Evolutionary conservation across 2,113 vertebrate genomes (phyloP), one percentile per base, ranked within the genome.

Genomic region (Myocastor coypus): DNA sequence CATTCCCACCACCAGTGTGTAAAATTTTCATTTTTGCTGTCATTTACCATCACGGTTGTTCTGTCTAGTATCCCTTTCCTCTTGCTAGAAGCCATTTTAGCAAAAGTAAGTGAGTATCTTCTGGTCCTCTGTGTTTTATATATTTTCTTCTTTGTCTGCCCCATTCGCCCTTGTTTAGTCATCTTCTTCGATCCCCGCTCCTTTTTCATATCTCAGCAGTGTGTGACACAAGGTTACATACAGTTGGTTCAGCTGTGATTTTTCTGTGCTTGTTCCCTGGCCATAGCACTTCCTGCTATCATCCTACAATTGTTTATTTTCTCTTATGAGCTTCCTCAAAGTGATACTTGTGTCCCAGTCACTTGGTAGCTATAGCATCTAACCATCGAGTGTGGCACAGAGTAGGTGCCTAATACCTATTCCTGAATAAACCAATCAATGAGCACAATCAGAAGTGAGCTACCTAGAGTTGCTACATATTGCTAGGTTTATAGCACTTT

Each of bases 381-480:
- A 83, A 69, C 42, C n/a, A 69, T 0, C 64, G 30, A 42, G 8
- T 3, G 24, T 14, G 61, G 26, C 17, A 75, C 40, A 78, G 5
- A 91, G n/a, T 57, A 94, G 55, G 93, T 83, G 30, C 32, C 40
- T 37, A 59, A 24, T 52, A 88, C 68, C 83, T 40, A 55, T 3
- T n/a, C 13, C 42, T 61, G 64, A 78, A 89, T 86, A 91, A 86
- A 85, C 52, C 64, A 87, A 80, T 73, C 64, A 89, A 55, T 86
- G 37, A 91, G 17, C 46, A 96, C 46, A 96, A 61, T 86, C 24
- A 30, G 28, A 92, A 85, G 73, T 61, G 30, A 73, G 61, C 55
- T 80, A 86, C 14, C 85, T 61, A 46, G 30, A 75, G 10, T 83
- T 93, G 37, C 42, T 87, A 40, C 59, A 80, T 83, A 61, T 34